Evolutionary conservation across 2,888 invertebrate species (phyloP).

Genomic region (Eilema sororculum): DNA sequence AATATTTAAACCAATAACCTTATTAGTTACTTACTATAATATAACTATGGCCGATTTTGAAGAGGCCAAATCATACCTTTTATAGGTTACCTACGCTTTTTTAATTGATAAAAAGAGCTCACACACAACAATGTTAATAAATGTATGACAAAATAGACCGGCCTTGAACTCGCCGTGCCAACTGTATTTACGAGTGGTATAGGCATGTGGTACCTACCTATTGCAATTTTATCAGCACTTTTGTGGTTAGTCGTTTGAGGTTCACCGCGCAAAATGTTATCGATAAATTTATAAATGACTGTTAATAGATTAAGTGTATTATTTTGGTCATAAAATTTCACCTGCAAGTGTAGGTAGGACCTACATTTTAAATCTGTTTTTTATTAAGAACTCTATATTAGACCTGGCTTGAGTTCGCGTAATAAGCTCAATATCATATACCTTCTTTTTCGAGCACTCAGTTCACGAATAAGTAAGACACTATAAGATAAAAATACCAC

Average conservation of each 20-base stretch:
- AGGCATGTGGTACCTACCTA: too few species aligned
- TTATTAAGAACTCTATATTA: too few species aligned
- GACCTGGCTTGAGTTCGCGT: too few species aligned
- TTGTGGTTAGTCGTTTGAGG: neutral
- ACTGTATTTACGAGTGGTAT: neutral
- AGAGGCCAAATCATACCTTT: too few species aligned
- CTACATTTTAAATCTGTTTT: too few species aligned
- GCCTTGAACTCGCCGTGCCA: neutral
- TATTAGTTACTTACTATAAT: too few species aligned
- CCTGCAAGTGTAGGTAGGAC: neutral
- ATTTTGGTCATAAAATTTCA: neutral
- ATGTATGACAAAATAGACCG: neutral
- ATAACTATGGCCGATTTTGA: too few species aligned
- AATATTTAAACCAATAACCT: too few species aligned
- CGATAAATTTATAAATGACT: neutral
- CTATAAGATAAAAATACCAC: neutral
- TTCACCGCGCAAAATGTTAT: neutral
- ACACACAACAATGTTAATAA: neutral
- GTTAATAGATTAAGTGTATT: constrained; percentile 6
- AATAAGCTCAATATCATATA: too few species aligned
- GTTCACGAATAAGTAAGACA: neutral
- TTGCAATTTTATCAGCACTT: neutral
- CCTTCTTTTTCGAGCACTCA: neutral
- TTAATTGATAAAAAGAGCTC: too few species aligned
- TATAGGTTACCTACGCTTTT: too few species aligned